These are phyloP conservation scores for Helostoma temminkii DNA, from an alignment of 2,797 vertebrate species.

Conservation along the genomic window DNA sequence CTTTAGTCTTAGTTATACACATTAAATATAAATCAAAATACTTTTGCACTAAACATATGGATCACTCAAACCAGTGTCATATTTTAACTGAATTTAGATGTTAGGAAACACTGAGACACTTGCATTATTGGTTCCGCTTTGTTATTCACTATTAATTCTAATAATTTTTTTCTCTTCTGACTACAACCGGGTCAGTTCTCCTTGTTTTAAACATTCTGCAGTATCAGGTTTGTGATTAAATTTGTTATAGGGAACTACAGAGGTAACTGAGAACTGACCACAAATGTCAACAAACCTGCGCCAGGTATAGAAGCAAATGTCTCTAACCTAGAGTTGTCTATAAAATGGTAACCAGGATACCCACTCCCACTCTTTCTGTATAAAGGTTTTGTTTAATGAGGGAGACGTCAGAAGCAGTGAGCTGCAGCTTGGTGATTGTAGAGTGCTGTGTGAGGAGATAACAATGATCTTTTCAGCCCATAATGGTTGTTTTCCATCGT, in stretches of 20 bases:
- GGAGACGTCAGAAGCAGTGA: slow-evolving; percentile 28
- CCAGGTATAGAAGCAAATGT: neutral
- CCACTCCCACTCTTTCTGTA: slow-evolving; percentile 5
- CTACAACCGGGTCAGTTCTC: no score
- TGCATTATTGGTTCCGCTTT: no score
- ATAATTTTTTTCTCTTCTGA: no score
- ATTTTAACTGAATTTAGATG: no score
- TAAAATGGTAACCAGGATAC: slow-evolving; percentile 46
- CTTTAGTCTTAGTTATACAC: no score
- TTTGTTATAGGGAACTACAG: neutral
- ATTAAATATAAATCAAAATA: no score
- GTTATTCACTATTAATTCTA: no score
- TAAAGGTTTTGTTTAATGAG: slow-evolving; percentile 42
- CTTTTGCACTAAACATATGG: no score
- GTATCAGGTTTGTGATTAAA: no score
- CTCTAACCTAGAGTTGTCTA: neutral
- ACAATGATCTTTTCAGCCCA: slow-evolving; percentile 40
- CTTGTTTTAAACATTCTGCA: no score
- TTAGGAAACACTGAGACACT: no score
- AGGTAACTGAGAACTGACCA: neutral
- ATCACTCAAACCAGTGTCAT: no score
- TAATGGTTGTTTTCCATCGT: slow-evolving; percentile 14
- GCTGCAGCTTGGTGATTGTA: slow-evolving; percentile 49
- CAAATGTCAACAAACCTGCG: neutral
- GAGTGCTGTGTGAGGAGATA: slow-evolving; percentile 48